These are phyloP conservation scores for Copsychus sechellarum DNA, from an alignment of 2,113 vertebrate species.

Conservation along the genomic window DNA sequence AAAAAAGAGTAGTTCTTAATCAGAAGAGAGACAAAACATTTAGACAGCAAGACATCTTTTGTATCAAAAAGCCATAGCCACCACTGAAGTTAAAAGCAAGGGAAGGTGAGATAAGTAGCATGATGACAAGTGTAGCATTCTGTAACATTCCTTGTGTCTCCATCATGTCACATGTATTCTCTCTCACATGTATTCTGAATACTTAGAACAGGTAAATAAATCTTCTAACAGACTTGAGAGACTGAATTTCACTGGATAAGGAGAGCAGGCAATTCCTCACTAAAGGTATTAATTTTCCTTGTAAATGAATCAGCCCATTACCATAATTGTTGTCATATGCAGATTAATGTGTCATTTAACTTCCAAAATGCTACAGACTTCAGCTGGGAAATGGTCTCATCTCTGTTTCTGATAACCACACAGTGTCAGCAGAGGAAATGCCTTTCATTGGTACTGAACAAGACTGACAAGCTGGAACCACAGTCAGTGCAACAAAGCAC, in stretches of 20 bases:
- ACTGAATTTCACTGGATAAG: not conserved
- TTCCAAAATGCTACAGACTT: not conserved
- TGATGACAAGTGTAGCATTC: not conserved
- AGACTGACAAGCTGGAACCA: not conserved
- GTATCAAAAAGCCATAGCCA: not conserved
- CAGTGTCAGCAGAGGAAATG: not conserved
- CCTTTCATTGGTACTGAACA: not conserved
- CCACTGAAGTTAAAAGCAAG: not conserved
- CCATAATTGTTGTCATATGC: not conserved
- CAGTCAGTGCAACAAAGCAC: accelerated
- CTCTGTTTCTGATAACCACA: not conserved
- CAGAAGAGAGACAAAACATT: not conserved
- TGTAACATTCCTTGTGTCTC: not conserved
- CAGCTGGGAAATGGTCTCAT: not conserved
- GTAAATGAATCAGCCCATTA: not conserved
- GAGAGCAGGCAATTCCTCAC: not conserved
- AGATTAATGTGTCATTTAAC: not conserved
- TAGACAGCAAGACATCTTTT: not conserved
- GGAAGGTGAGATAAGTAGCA: not conserved
- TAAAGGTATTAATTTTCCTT: not conserved
- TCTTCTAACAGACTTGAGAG: not conserved
- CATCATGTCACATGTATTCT: not conserved
- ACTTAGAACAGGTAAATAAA: not conserved
- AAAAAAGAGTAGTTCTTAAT: not conserved
- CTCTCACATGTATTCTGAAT: not conserved